Conservation (phyloP, 2,888 invertebrate species). For the Sisyra nigra region DNA sequence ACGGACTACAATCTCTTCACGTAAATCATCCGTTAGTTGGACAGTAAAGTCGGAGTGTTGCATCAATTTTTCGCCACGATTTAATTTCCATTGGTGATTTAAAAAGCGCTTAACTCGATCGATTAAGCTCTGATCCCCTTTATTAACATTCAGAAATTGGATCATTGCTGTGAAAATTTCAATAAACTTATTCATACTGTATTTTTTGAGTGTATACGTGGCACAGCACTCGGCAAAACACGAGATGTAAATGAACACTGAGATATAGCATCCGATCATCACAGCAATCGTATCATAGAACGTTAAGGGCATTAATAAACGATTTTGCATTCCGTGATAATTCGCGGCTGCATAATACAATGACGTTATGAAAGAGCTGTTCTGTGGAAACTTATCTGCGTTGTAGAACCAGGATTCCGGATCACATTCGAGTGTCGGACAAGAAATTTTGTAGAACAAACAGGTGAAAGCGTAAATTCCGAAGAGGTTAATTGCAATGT, state of each 20-base stretch:
- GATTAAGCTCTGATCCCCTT: constrained; percentile 29
- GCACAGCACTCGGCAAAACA: constrained; percentile 12
- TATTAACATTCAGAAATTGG: constrained; percentile 32
- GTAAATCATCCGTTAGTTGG: constrained; percentile 11
- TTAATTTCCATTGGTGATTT: constrained; percentile 34
- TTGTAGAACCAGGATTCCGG: constrained; percentile 10
- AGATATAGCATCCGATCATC: constrained; percentile 7
- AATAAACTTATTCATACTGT: constrained; percentile 20
- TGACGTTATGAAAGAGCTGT: too few species aligned
- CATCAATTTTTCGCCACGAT: constrained; percentile 23
- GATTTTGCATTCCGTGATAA: too few species aligned
- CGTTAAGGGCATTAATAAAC: not conserved
- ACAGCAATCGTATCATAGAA: constrained; percentile 6
- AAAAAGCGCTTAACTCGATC: constrained; percentile 31
- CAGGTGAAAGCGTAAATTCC: constrained; percentile 10
- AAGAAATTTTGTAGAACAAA: constrained; percentile 10
- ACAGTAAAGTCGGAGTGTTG: constrained; percentile 10
- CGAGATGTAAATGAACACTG: constrained; percentile 12
- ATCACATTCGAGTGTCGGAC: constrained; percentile 9
- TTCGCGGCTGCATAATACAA: too few species aligned
- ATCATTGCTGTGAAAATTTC: constrained; percentile 33
- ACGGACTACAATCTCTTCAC: constrained; percentile 11
- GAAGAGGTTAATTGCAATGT: constrained; percentile 8
- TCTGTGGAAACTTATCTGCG: not conserved
- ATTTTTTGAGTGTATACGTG: constrained; percentile 8